phyloP scores from a whole-genome alignment of 1,140 invertebrate genomes.

The Drosophila carrolli region DNA sequence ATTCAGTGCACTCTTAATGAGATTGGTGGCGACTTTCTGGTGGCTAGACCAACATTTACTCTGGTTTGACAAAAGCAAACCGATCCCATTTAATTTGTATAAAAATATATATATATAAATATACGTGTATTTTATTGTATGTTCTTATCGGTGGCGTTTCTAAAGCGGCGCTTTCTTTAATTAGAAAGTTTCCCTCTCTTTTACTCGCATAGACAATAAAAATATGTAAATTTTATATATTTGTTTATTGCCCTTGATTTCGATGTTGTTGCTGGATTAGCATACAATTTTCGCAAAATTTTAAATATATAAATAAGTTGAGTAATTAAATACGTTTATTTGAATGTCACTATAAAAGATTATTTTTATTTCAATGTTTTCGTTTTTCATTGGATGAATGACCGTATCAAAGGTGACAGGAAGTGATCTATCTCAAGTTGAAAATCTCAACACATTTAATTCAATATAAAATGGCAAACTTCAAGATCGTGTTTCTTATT shows the following conservation, averaged over 20 bases:
- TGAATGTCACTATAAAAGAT: slow-evolving; percentile 6
- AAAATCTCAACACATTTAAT: slow-evolving; percentile 1
- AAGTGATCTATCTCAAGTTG: slow-evolving; percentile 18
- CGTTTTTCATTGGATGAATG: slow-evolving; percentile 11
- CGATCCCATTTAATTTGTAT: slow-evolving; percentile 34
- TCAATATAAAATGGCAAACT: slow-evolving; percentile 26
- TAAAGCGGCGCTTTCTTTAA: slow-evolving; percentile 49
- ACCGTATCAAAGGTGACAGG: slow-evolving; percentile 50
- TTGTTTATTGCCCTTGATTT: slow-evolving; percentile 59
- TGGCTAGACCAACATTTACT: slow-evolving; percentile 1
- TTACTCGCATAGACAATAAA: slow-evolving; percentile 17
- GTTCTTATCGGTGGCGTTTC: slow-evolving; percentile 31
- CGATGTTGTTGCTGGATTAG: slow-evolving; percentile 1
- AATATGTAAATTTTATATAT: slow-evolving; percentile 24
- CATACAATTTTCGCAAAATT: slow-evolving; percentile 4
- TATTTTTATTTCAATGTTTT: slow-evolving; percentile 27
- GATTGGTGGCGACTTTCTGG: background rate
- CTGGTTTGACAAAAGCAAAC: background rate
- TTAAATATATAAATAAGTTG: slow-evolving; percentile 9
- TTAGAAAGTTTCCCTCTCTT: slow-evolving; percentile 57
- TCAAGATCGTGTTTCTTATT: slow-evolving; percentile 1
- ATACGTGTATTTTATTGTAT: slow-evolving; percentile 42
- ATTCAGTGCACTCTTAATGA: slow-evolving; percentile 85
- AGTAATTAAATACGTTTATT: slow-evolving; percentile 1
- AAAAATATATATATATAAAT: slow-evolving; percentile 30